These are phyloP conservation scores for Aethes cnicana DNA, from an alignment of 2,888 invertebrate genomes.

Conservation along the genomic window DNA sequence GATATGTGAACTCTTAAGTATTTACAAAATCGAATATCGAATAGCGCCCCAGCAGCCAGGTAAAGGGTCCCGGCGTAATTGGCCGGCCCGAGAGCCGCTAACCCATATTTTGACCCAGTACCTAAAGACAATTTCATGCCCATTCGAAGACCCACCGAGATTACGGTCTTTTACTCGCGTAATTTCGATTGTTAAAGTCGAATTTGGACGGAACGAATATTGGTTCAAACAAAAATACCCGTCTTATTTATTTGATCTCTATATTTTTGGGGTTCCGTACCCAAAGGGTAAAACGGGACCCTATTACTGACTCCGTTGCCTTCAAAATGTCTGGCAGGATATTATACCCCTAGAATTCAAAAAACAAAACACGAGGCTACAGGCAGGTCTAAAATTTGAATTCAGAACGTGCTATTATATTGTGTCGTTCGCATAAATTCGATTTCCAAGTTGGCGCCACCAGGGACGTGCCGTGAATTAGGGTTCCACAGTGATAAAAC, in stretches of 20 bases:
- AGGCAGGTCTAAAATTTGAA: conserved; percentile 45
- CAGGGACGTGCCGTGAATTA: conserved; percentile 50
- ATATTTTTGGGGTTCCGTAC: too few relatives aligned
- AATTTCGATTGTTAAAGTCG: conserved; percentile 40
- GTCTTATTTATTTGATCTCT: too few relatives aligned
- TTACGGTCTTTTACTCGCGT: conserved; percentile 47
- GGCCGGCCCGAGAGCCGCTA: conserved; percentile 48
- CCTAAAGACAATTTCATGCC: conserved; percentile 56
- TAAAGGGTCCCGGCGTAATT: conserved; percentile 61
- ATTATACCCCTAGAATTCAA: conserved; percentile 46
- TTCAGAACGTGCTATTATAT: conserved; percentile 68
- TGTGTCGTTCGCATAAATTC: too few relatives aligned
- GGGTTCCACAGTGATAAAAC: conserved; percentile 2
- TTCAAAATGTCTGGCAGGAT: too few relatives aligned
- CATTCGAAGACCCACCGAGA: conserved; percentile 38
- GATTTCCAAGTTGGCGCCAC: conserved; percentile 72
- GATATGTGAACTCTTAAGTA: too few relatives aligned
- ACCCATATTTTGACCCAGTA: conserved; percentile 70
- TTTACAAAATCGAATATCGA: too few relatives aligned
- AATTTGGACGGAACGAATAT: conserved; percentile 28
- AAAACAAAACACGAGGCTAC: neutral
- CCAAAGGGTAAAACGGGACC: too few relatives aligned
- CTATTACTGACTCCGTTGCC: too few relatives aligned
- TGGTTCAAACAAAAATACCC: neutral
- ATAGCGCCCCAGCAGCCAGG: conserved; percentile 56